These are phyloP conservation scores for Campylomormyrus tamandua DNA, from an alignment of 2,113 vertebrate species.

Conservation along the genomic window DNA sequence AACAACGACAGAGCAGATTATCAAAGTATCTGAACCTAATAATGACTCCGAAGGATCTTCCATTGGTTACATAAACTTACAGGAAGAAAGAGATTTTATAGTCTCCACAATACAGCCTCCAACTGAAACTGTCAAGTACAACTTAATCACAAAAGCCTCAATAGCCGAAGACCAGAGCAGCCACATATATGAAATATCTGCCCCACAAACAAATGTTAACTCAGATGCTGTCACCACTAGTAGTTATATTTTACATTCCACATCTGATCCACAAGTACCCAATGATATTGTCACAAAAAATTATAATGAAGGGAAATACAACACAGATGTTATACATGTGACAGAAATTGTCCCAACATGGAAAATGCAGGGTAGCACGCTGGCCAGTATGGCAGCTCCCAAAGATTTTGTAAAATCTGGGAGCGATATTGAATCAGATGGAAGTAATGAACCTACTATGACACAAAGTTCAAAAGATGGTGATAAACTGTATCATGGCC, in stretches of 20 bases:
- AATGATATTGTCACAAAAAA: constrained; percentile 29
- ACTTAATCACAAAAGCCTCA: constrained; percentile 29
- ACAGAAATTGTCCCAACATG: constrained; percentile 25
- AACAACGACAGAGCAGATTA: constrained; percentile 24
- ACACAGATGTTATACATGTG: constrained; percentile 26
- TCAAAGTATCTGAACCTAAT: constrained; percentile 15
- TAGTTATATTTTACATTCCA: constrained; percentile 39
- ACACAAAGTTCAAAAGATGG: constrained; percentile 27
- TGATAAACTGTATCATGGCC: constrained; percentile 23
- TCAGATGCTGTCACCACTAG: constrained; percentile 32
- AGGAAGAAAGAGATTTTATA: constrained; percentile 47
- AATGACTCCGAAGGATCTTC: constrained; percentile 50
- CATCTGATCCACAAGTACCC: constrained; percentile 42
- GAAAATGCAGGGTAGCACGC: constrained; percentile 32
- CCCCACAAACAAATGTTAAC: constrained; percentile 25
- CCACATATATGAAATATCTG: constrained; percentile 30
- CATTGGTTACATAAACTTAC: constrained; percentile 32
- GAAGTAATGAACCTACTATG: neutral
- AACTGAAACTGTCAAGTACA: neutral
- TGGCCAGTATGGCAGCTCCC: constrained; percentile 34
- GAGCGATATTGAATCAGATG: constrained; percentile 13
- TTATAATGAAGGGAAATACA: constrained; percentile 25
- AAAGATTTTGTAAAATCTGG: constrained; percentile 23
- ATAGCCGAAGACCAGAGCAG: constrained; percentile 22
- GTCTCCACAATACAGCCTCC: constrained; percentile 22